phyloP scores from a whole-genome alignment of 2,113 vertebrate genomes.

The Nothocercus nigrocapillus region DNA sequence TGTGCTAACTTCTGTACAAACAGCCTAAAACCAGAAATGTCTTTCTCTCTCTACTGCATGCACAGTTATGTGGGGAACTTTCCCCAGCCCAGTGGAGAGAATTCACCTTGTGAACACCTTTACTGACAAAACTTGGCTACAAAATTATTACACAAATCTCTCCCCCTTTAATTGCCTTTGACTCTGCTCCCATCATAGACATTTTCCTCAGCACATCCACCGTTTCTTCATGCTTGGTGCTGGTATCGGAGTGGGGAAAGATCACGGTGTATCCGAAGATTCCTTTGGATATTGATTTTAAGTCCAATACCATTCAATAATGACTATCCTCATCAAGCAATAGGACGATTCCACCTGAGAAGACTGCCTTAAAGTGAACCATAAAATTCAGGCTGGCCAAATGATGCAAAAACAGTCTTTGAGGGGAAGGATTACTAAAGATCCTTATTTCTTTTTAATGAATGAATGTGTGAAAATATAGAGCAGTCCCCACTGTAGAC shows the following conservation, averaged over 20 bases:
- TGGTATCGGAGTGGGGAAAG: background rate
- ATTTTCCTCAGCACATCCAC: background rate
- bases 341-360: background rate
- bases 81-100: background rate
- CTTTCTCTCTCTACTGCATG: background rate
- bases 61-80: background rate
- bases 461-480: background rate
- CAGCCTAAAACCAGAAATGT: background rate
- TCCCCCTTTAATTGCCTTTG: background rate
- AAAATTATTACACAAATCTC: background rate
- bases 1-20: background rate
- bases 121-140: background rate
- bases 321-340: background rate
- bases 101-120: slow-evolving; percentile 4
- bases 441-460: background rate
- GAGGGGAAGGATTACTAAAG: background rate
- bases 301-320: background rate
- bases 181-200: background rate
- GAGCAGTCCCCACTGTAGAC: background rate
- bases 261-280: background rate
- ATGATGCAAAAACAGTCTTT: background rate
- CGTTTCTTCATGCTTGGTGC: background rate
- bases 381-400: background rate
- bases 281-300: background rate
- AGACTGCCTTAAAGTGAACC: background rate